Conservation (phyloP, 1,140 invertebrate genomes). For the Trissolcus basalis region DNA sequence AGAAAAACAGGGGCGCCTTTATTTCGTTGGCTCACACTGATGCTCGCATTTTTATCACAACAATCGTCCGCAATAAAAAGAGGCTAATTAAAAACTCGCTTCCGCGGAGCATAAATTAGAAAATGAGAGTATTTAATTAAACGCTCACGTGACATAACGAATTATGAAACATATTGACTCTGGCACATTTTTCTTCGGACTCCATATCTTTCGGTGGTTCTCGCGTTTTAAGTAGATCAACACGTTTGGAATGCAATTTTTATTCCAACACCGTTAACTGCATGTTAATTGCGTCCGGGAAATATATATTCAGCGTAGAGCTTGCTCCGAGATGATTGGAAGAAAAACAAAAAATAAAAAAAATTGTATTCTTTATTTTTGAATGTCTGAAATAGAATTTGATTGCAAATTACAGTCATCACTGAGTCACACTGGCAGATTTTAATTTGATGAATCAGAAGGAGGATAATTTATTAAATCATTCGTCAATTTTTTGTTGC, state of each 20-base stretch:
- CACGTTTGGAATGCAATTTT: constrained; percentile 35
- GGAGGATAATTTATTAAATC: too few species aligned
- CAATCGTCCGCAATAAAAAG: constrained; percentile 17
- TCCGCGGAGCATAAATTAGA: constrained; percentile 29
- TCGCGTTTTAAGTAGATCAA: constrained; percentile 40
- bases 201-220: neutral
- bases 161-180: constrained; percentile 27
- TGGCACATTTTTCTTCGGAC: constrained; percentile 24
- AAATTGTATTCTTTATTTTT: too few species aligned
- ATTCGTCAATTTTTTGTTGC: too few species aligned
- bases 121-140: constrained; percentile 36
- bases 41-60: constrained; percentile 12
- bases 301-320: constrained; percentile 9
- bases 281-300: constrained; percentile 51
- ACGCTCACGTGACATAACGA: constrained; percentile 15
- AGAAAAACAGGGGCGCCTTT: too few species aligned
- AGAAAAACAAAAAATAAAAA: too few species aligned
- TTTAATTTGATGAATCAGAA: too few species aligned
- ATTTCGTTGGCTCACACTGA: too few species aligned
- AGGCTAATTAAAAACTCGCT: constrained; percentile 21
- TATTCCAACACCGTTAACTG: constrained; percentile 40
- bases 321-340: neutral
- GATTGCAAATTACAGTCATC: too few species aligned
- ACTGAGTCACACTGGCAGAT: too few species aligned
- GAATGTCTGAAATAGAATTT: too few species aligned